Evolutionary conservation across 2,888 invertebrate species (phyloP).

Genomic region (Drosophila mimetica): DNA sequence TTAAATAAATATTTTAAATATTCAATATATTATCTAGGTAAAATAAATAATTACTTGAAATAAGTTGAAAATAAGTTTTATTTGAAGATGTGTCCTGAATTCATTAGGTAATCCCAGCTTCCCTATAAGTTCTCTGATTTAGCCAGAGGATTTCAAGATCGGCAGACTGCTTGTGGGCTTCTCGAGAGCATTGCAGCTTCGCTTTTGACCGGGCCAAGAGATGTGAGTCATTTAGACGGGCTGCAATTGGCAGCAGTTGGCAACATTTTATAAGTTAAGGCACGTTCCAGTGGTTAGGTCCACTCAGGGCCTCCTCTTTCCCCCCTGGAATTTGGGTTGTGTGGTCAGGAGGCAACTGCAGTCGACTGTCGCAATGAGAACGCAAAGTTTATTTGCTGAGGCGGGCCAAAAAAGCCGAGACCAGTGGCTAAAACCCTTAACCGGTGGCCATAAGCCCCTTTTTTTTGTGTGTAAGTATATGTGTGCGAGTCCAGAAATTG

Average conservation of each 20-base stretch:
- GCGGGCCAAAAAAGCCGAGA: conserved; percentile 38
- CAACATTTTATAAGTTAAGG: conserved; percentile 74
- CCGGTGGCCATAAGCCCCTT: conserved; percentile 5
- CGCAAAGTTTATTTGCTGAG: conserved; percentile 72
- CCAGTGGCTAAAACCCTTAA: background rate
- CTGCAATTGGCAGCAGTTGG: conserved; percentile 61
- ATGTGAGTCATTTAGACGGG: conserved; percentile 6
- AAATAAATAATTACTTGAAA: too few relatives aligned
- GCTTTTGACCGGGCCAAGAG: conserved; percentile 1
- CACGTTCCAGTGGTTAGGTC: conserved; percentile 76
- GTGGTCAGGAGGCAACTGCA: conserved; percentile 46
- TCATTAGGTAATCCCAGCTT: background rate
- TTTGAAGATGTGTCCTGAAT: background rate
- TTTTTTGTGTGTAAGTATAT: conserved; percentile 38
- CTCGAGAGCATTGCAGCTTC: conserved; percentile 26
- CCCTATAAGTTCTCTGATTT: background rate
- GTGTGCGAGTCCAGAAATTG: conserved; percentile 55
- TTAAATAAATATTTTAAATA: too few relatives aligned
- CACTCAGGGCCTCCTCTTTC: conserved; percentile 7
- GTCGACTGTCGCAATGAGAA: conserved; percentile 69
- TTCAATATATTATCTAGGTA: too few relatives aligned
- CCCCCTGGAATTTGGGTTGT: background rate
- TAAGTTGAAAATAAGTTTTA: too few relatives aligned
- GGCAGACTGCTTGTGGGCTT: background rate
- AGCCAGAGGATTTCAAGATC: background rate